phyloP scores from a whole-genome alignment of 2,888 invertebrate genomes.

The Ecliptopera silaceata region DNA sequence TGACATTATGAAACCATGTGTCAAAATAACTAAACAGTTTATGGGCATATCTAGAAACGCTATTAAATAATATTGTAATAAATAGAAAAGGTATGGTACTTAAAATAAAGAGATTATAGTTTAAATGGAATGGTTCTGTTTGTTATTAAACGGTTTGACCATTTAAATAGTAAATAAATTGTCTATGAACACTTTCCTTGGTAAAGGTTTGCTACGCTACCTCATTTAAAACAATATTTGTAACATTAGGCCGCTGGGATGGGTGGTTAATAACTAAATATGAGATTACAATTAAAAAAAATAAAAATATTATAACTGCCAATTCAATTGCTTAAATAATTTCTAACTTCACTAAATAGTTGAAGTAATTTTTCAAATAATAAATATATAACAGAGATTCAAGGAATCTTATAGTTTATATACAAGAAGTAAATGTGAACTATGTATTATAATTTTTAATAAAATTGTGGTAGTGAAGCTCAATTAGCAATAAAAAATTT shows the following conservation, averaged over 20 bases:
- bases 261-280: conserved; percentile 47
- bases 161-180: conserved; percentile 37
- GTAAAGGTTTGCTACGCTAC: conserved; percentile 46
- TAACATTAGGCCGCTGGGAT: conserved; percentile 51
- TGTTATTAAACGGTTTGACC: conserved; percentile 42
- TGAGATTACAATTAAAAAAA: conserved; percentile 62
- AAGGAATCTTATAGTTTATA: conserved; percentile 41
- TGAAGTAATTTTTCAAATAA: conserved; percentile 25
- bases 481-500: conserved; percentile 8
- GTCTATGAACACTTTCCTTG: conserved; percentile 66
- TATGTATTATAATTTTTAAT: conserved; percentile 3
- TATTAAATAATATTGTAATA: conserved; percentile 27
- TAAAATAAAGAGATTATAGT: conserved; percentile 45
- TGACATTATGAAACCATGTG: not conserved
- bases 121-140: conserved; percentile 60
- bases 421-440: conserved; percentile 8
- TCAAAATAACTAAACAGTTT: not conserved
- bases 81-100: conserved; percentile 43
- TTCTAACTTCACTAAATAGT: conserved; percentile 16
- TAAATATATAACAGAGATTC: conserved; percentile 46
- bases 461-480: conserved; percentile 13
- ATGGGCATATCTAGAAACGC: conserved; percentile 7
- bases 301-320: conserved; percentile 6
- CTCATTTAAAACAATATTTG: conserved; percentile 15
- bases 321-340: conserved; percentile 8